Percentiles rank a stretch among this genome's conserved stretches.
Evolutionary conservation across 1,140 invertebrate species (phyloP).

Genomic region (Lepidurus couesii): DNA sequence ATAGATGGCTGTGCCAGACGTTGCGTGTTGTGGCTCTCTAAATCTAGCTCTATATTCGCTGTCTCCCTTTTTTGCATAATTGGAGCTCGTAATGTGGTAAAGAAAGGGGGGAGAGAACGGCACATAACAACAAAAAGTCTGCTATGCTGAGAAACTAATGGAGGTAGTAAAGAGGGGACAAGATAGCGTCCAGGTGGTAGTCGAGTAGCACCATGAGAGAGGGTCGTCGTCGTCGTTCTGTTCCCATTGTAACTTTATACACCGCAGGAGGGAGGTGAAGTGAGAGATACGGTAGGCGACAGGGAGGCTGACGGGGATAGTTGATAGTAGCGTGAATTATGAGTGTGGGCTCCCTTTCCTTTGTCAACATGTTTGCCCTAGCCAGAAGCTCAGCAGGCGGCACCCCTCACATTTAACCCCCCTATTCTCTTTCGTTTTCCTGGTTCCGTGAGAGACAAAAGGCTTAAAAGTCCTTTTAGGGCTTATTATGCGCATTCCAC

Average conservation of each 20-base stretch:
- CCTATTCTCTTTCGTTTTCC: neutral
- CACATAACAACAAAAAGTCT: slow-evolving; percentile 4
- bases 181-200: slow-evolving; percentile 12
- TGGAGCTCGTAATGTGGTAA: neutral
- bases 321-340: slow-evolving; percentile 13
- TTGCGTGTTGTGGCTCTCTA: neutral
- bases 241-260: slow-evolving; percentile 7
- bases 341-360: neutral
- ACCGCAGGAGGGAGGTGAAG: neutral
- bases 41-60: neutral
- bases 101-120: neutral
- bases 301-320: neutral
- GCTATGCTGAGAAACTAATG: neutral
- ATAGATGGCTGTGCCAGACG: slow-evolving; percentile 11
- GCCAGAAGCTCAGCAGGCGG: neutral
- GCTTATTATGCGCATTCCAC: slow-evolving; percentile 5
- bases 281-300: slow-evolving; percentile 11
- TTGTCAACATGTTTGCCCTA: slow-evolving; percentile 21
- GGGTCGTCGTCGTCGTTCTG: neutral
- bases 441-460: neutral
- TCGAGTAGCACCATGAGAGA: neutral
- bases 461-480: neutral
- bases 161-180: neutral
- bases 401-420: neutral
- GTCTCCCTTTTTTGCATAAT: neutral